Percentiles rank a stretch among this genome's conserved stretches.
Conservation (phyloP, 1,140 invertebrate genomes). For the Acromyrmex charruanus region DNA sequence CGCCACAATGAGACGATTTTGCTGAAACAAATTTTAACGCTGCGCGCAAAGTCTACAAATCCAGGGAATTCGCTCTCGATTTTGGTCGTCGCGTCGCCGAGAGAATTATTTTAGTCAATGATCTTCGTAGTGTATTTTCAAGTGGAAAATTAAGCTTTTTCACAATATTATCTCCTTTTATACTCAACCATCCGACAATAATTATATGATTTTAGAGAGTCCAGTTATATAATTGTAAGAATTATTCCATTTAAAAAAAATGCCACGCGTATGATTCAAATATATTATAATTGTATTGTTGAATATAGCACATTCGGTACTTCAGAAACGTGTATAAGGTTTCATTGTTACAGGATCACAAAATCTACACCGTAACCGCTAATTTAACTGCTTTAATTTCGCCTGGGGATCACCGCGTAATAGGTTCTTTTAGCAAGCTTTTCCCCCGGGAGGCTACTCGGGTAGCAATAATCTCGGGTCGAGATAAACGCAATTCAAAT, state of each 20-base stretch:
- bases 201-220: background rate
- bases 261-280: background rate
- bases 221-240: background rate
- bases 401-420: conserved; percentile 40
- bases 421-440: conserved; percentile 43
- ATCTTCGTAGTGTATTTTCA: background rate
- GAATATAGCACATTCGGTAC: background rate
- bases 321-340: background rate
- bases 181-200: background rate
- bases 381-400: conserved; percentile 53
- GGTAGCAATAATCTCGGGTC: conserved; percentile 42
- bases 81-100: background rate
- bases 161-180: background rate
- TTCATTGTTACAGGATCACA: conserved; percentile 10
- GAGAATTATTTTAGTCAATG: conserved; percentile 13
- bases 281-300: background rate
- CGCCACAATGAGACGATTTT: background rate
- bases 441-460: conserved; percentile 6
- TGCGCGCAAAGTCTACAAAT: conserved; percentile 10
- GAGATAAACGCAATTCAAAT: conserved; percentile 44
- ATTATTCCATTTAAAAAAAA: background rate
- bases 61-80: background rate
- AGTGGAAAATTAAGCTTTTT: background rate
- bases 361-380: conserved; percentile 11
- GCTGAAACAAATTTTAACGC: conserved; percentile 36